phyloP scores from a whole-genome alignment of 2,797 vertebrate genomes.

The Calcarius lapponicus region DNA sequence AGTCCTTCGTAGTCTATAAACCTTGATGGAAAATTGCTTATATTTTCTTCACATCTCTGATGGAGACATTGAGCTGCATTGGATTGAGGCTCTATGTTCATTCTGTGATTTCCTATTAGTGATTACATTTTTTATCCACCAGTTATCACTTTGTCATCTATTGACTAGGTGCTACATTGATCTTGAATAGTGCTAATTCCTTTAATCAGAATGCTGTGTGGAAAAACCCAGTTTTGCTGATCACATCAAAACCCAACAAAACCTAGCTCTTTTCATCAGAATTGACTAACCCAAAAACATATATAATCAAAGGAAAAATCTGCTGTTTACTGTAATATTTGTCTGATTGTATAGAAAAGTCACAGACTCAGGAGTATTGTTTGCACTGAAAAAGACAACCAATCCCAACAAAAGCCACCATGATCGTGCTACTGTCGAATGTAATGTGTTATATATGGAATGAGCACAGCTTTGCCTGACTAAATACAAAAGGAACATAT shows the following conservation, averaged over 20 bases:
- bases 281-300: neutral
- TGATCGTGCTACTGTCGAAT: neutral
- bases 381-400: neutral
- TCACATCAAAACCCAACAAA: neutral
- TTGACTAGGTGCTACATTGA: neutral
- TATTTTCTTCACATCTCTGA: neutral
- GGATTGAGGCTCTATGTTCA: neutral
- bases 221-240: neutral
- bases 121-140: neutral
- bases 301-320: neutral
- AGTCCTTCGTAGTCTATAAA: neutral
- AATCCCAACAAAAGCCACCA: neutral
- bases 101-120: neutral
- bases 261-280: neutral
- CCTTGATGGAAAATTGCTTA: neutral
- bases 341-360: neutral
- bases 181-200: neutral
- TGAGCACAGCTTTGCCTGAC: neutral
- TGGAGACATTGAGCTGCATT: neutral
- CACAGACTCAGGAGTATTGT: neutral
- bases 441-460: neutral
- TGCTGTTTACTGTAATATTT: neutral
- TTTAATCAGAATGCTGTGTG: neutral
- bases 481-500: neutral
- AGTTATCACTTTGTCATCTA: neutral